phyloP scores from a whole-genome alignment of 2,888 invertebrate species.

The Limnephilus marmoratus region DNA sequence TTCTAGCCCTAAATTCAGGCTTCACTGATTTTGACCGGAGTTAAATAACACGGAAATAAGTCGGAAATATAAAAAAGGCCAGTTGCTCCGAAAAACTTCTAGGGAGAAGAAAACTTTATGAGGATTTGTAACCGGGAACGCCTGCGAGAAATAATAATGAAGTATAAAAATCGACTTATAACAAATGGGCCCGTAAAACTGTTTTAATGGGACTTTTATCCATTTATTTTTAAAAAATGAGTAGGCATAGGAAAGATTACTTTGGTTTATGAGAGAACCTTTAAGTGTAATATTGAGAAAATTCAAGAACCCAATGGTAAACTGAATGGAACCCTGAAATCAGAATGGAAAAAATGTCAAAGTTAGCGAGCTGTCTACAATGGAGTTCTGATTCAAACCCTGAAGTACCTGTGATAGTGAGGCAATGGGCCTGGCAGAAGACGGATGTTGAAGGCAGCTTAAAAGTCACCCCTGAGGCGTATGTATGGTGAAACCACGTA shows the following conservation, averaged over 20 bases:
- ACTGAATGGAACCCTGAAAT: too few relatives aligned
- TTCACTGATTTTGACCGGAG: neutral
- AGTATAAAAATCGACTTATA: neutral
- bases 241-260: neutral
- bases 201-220: neutral
- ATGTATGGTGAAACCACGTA: too few relatives aligned
- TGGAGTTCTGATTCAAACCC: too few relatives aligned
- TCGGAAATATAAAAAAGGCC: neutral
- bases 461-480: neutral
- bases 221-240: neutral
- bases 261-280: neutral
- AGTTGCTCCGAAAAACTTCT: neutral
- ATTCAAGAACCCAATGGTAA: too few relatives aligned
- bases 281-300: too few relatives aligned
- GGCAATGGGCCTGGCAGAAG: too few relatives aligned
- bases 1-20: neutral
- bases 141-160: neutral
- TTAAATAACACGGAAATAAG: conserved; percentile 14
- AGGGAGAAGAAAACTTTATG: neutral
- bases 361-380: too few relatives aligned
- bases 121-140: neutral
- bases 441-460: too few relatives aligned
- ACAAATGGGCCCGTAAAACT: neutral
- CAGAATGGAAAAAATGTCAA: too few relatives aligned
- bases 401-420: too few relatives aligned